Percentiles rank a stretch among this genome's conserved stretches.
Conservation (phyloP, 2,113 vertebrate species). For the Myotis brandtii region DNA sequence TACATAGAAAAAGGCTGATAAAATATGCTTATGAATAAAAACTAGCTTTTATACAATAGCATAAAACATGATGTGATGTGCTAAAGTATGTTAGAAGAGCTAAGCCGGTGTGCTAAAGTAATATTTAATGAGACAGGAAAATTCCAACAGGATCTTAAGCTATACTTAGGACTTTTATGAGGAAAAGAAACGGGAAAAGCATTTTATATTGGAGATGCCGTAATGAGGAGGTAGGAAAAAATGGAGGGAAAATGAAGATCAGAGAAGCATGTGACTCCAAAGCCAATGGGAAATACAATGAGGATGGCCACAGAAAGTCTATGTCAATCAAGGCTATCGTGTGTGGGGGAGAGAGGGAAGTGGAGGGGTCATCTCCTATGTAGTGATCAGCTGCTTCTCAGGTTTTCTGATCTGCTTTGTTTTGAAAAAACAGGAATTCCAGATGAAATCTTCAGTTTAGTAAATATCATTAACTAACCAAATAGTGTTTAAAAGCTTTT, state of each 20-base stretch:
- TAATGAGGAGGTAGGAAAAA: neutral
- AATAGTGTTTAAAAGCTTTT: neutral
- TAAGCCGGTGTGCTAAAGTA: neutral
- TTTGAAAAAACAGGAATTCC: neutral
- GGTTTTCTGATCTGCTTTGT: neutral
- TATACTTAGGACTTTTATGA: neutral
- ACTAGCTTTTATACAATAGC: neutral
- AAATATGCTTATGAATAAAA: neutral
- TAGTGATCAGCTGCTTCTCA: neutral
- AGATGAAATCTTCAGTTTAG: neutral
- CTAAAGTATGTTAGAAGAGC: neutral
- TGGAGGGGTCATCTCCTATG: fast-evolving
- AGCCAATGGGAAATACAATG: fast-evolving
- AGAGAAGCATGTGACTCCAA: neutral
- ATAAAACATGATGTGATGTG: neutral
- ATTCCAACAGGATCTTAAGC: neutral
- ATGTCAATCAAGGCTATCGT: fast-evolving
- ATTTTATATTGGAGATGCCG: neutral
- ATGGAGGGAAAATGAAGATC: neutral
- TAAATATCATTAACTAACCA: neutral
- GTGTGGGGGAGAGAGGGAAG: fast-evolving
- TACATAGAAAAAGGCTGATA: neutral
- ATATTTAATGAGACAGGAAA: slow-evolving; percentile 1
- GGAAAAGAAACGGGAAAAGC: neutral
- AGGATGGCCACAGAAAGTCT: neutral